These are phyloP conservation scores for Spilarctia lutea DNA, from an alignment of 2,888 invertebrate genomes.

Conservation along the genomic window DNA sequence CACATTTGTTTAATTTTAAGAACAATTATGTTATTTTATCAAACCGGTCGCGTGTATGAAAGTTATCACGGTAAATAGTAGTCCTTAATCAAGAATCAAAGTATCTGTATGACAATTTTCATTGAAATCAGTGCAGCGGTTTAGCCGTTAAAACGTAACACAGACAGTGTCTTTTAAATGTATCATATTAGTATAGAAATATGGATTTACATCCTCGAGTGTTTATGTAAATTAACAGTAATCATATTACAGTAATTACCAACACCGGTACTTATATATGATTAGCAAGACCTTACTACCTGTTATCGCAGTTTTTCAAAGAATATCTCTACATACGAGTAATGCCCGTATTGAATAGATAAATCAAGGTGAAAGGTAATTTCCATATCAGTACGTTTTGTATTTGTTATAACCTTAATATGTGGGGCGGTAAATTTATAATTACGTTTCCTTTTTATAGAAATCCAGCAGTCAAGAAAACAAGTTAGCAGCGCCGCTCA, in stretches of 20 bases:
- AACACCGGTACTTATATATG: conserved; percentile 16
- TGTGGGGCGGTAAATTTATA: not conserved
- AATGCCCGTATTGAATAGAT: not conserved
- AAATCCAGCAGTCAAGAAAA: not conserved
- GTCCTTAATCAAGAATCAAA: no score
- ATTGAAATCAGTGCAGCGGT: no score
- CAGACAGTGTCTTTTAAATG: no score
- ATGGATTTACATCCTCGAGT: not conserved
- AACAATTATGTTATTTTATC: not conserved
- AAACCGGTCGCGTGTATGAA: no score
- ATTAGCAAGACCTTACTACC: conserved; percentile 23
- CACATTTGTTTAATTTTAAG: no score
- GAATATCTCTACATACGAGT: not conserved
- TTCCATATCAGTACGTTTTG: not conserved
- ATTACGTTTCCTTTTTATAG: not conserved
- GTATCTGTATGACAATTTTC: no score
- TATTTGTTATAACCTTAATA: not conserved
- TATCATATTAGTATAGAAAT: no score
- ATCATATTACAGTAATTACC: not conserved
- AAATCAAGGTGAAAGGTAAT: not conserved
- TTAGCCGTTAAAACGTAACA: no score
- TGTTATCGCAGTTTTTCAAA: conserved; percentile 1
- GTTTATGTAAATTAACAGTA: not conserved
- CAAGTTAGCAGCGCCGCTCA: no score
- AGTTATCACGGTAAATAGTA: no score